Evolutionary conservation across 1,140 invertebrate species (phyloP), one percentile per base, ranked within the genome.

Genomic region (Aradophagus sp.): DNA sequence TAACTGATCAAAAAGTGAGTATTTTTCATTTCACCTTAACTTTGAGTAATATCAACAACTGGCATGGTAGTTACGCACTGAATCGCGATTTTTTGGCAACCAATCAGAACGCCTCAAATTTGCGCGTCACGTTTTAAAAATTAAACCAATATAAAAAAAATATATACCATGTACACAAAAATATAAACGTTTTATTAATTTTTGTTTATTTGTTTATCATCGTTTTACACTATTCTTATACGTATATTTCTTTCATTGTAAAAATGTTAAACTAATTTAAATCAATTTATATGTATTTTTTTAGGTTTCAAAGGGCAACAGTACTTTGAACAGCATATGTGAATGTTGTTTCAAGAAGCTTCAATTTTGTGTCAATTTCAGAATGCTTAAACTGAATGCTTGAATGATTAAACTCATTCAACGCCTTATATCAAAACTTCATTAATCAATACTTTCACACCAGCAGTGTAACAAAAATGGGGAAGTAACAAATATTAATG

Each of bases 281-380:
- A 29, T 29, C 6, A 29, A 29, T 29, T 29, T 29, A 23, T 5
- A 23, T 23, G 8, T 23, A 5, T 23, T 29, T 29, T 35, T 45
- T 16, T 11, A 74, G 71, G 23, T 73, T 15, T 34, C 15, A 38
- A 59, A 67, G 52, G 17, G 27, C 12, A 58, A 66, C 12, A 53
- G 47, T 13, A 11, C 69, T 5, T 34, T 67, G 11, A 32, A 47
- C 8, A 47, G 13, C 8, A 58, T 76, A 0, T 76, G 74, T 42
- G 56, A 63, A 38, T 14, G 20, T 31, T 76, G 71, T 39, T 56
- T 53, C 6, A 58, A 68, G 10, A 74, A 74, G 32, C 56, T 76
- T 20, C 58, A 36, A 56, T 10, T 36, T 4, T 76, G 39, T 61
- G 8, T 74, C 10, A 52, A 56, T 10, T 76, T 76, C 29, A 39